These are phyloP conservation scores for Euschistus heros DNA, from an alignment of 1,140 invertebrate species.

Conservation along the genomic window DNA sequence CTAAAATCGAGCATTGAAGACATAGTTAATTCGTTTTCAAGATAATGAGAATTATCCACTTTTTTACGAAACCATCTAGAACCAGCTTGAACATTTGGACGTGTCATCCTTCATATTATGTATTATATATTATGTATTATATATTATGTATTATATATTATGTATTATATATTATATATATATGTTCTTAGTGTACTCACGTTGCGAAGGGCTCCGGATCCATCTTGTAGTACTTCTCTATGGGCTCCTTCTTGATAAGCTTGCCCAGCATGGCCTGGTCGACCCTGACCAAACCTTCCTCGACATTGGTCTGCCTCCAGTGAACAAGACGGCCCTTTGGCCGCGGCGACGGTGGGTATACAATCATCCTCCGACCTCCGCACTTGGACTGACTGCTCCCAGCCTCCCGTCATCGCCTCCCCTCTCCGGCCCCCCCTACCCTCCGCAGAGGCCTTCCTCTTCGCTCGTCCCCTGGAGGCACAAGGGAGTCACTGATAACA, in stretches of 20 bases:
- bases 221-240: slow-evolving; percentile 33
- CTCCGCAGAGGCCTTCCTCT: too few species aligned
- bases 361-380: slow-evolving; percentile 6
- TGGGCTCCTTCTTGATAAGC: slow-evolving; percentile 33
- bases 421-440: too few species aligned
- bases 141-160: neutral
- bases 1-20: too few species aligned
- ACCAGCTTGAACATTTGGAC: too few species aligned
- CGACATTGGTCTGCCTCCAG: slow-evolving; percentile 33
- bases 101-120: too few species aligned
- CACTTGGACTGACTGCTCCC: neutral
- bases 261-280: slow-evolving; percentile 32
- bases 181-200: slow-evolving; percentile 33
- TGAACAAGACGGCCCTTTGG: slow-evolving; percentile 30
- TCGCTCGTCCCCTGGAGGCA: too few species aligned
- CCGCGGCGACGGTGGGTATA: slow-evolving; percentile 17
- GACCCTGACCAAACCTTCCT: slow-evolving; percentile 33
- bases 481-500: too few species aligned
- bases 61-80: too few species aligned
- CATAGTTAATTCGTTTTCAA: too few species aligned
- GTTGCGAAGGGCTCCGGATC: slow-evolving; percentile 34
- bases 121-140: neutral
- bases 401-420: too few species aligned
- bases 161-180: neutral
- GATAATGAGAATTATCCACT: too few species aligned